A percentile compares a stretch with the other conserved stretches of the same genome.
Evolutionary conservation across 2,888 invertebrate species (phyloP).

Genomic region (Aproaerema taeniolella): DNA sequence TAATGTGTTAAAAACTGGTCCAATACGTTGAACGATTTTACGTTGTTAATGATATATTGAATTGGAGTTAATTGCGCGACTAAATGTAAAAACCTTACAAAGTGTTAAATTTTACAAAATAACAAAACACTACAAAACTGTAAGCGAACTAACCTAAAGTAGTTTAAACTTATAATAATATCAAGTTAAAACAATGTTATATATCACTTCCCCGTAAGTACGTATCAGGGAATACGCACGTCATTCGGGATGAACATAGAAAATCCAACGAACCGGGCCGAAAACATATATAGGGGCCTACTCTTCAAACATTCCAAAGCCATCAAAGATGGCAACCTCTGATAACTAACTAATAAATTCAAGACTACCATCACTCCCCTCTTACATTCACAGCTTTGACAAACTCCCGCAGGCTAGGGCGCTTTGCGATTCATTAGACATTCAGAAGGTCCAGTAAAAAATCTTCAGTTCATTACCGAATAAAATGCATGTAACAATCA

Average conservation of each 20-base stretch:
- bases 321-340: slow-evolving; percentile 40
- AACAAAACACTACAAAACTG: slow-evolving; percentile 68
- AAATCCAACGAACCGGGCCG: slow-evolving; percentile 69
- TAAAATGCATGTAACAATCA: slow-evolving; percentile 43
- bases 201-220: slow-evolving; percentile 55
- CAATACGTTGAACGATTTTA: slow-evolving; percentile 46
- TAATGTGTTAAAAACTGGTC: slow-evolving; percentile 37
- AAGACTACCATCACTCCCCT: slow-evolving; percentile 30
- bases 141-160: slow-evolving; percentile 63
- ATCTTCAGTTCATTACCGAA: slow-evolving; percentile 40
- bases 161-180: slow-evolving; percentile 62
- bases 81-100: slow-evolving; percentile 50
- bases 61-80: slow-evolving; percentile 58
- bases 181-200: slow-evolving; percentile 63
- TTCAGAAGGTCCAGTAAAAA: slow-evolving; percentile 52
- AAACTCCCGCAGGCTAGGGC: slow-evolving; percentile 29
- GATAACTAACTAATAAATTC: slow-evolving; percentile 34
- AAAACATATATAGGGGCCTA: slow-evolving; percentile 76
- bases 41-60: slow-evolving; percentile 38
- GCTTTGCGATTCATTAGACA: slow-evolving; percentile 6
- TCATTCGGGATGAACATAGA: slow-evolving; percentile 41
- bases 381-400: slow-evolving; percentile 46
- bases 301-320: slow-evolving; percentile 45
- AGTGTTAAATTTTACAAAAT: slow-evolving; percentile 70
- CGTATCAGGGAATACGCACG: slow-evolving; percentile 28